Percentiles rank a stretch among this genome's conserved stretches.
Conservation (phyloP, 2,113 vertebrate genomes). For the Neogobius melanostomus region DNA sequence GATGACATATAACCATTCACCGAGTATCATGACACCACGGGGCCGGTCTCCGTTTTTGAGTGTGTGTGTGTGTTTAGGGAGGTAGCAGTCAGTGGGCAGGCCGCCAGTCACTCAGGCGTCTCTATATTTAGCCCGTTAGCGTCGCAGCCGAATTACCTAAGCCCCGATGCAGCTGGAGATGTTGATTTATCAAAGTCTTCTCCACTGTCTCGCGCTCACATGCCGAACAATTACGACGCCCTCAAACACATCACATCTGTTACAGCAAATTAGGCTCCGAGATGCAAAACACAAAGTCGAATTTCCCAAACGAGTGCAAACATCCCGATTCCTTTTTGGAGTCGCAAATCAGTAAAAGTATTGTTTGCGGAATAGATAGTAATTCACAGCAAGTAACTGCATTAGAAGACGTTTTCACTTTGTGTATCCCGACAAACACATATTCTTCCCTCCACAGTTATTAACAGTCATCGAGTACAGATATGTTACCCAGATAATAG, state of each 20-base stretch:
- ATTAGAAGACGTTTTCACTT: too few relatives aligned
- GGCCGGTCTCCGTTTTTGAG: conserved; percentile 5
- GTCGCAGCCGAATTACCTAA: conserved; percentile 68
- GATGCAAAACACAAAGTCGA: conserved; percentile 32
- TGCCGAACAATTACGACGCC: conserved; percentile 45
- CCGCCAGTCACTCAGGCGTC: conserved; percentile 55
- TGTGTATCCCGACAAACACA: too few relatives aligned
- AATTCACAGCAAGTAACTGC: too few relatives aligned
- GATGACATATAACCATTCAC: background rate
- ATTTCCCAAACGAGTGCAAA: background rate
- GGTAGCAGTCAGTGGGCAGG: conserved; percentile 60
- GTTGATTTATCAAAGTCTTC: conserved; percentile 69
- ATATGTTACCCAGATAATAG: too few relatives aligned
- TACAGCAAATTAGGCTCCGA: conserved; percentile 40
- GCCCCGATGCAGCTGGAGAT: conserved; percentile 69
- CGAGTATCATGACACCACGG: background rate
- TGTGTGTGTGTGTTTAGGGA: conserved; percentile 19
- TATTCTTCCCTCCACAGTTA: too few relatives aligned
- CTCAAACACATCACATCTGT: conserved; percentile 44
- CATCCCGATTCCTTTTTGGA: background rate
- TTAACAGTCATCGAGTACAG: too few relatives aligned
- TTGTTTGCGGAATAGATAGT: too few relatives aligned
- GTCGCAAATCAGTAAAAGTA: background rate
- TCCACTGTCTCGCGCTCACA: conserved; percentile 51
- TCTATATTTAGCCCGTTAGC: conserved; percentile 72